phyloP scores from a whole-genome alignment of 2,113 vertebrate species.

The Sceloporus undulatus region DNA sequence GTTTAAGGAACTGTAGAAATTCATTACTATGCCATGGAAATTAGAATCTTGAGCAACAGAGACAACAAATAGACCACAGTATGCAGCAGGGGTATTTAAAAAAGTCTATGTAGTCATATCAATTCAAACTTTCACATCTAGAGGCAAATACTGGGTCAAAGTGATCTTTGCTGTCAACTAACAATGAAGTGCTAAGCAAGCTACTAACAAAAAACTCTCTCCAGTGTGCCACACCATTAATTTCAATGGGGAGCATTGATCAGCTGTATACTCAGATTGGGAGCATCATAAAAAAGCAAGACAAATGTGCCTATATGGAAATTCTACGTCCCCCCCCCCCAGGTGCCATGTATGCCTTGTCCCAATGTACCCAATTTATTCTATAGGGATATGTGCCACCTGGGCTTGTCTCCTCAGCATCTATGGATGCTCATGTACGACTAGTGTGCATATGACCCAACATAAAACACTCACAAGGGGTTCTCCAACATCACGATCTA shows the following conservation, averaged over 20 bases:
- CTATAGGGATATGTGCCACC: not conserved
- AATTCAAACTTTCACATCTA: not conserved
- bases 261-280: not conserved
- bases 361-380: not conserved
- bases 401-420: not conserved
- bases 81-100: slow-evolving; percentile 15
- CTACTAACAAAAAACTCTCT: not conserved
- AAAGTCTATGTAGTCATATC: slow-evolving; percentile 1
- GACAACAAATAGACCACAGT: not conserved
- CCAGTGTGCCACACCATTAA: not conserved
- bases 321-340: not conserved
- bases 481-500: not conserved
- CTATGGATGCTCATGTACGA: not conserved
- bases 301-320: not conserved
- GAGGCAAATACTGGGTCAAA: not conserved
- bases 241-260: slow-evolving; percentile 7
- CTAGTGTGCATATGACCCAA: not conserved
- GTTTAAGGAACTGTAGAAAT: not conserved
- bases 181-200: slow-evolving; percentile 19
- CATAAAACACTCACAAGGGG: not conserved
- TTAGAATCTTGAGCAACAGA: not conserved
- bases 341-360: not conserved
- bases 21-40: not conserved
- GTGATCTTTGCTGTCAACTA: slow-evolving; percentile 7
- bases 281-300: not conserved